phyloP scores from a whole-genome alignment of 2,888 invertebrate genomes.

The Diadegma fenestrale region DNA sequence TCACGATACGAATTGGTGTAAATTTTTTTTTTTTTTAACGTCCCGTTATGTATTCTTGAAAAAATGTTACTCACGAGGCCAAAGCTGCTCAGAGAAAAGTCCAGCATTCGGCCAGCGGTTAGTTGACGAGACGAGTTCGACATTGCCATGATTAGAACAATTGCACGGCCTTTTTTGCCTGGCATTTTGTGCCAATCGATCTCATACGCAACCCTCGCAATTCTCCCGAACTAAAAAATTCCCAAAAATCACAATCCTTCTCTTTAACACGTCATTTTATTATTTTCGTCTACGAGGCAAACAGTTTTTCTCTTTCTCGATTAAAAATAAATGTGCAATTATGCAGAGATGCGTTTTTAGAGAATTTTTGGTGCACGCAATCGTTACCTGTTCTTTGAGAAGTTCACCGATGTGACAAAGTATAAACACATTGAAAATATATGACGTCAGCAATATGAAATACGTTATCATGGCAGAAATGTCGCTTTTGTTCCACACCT shows the following conservation, averaged over 20 bases:
- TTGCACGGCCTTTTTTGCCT: slow-evolving; percentile 37
- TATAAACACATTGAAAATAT: slow-evolving; percentile 55
- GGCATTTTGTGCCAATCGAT: slow-evolving; percentile 71
- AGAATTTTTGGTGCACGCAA: neutral
- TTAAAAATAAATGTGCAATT: neutral
- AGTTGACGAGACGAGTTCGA: slow-evolving; percentile 61
- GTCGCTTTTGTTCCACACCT: slow-evolving; percentile 57
- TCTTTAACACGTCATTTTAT: neutral
- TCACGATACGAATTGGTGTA: neutral
- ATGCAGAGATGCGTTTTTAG: neutral
- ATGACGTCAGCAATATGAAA: slow-evolving; percentile 37
- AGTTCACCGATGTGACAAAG: slow-evolving; percentile 73
- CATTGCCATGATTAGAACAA: slow-evolving; percentile 66
- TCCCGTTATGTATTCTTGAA: neutral
- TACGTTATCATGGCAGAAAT: slow-evolving; percentile 49
- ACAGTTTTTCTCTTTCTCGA: neutral
- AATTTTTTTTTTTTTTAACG: neutral
- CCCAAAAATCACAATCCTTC: neutral
- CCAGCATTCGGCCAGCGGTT: slow-evolving; percentile 70
- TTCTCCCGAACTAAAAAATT: slow-evolving; percentile 57
- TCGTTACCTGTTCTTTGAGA: slow-evolving; percentile 74
- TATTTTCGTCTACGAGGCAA: neutral
- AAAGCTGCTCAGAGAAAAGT: slow-evolving; percentile 65
- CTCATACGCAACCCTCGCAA: slow-evolving; percentile 60
- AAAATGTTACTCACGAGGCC: slow-evolving; percentile 62